Evolutionary conservation across 2,888 invertebrate genomes (phyloP).

Genomic region (Ceratothoa steindachneri): DNA sequence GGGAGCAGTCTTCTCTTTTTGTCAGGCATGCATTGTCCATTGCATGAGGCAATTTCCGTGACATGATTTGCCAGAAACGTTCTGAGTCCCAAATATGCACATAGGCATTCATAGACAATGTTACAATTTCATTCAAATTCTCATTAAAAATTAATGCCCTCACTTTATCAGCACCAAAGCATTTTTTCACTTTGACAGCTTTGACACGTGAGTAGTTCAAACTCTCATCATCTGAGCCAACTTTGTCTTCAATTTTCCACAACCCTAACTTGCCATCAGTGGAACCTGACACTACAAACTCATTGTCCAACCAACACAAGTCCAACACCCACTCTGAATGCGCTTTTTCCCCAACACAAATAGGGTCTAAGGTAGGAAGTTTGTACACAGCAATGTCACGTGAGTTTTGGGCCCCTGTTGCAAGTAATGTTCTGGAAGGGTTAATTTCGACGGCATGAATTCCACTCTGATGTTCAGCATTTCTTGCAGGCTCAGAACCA

Average conservation of each 20-base stretch:
- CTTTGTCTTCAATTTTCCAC: conserved; percentile 69
- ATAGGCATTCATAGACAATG: conserved; percentile 84
- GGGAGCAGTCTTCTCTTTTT: conserved; percentile 70
- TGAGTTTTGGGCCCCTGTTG: conserved; percentile 86
- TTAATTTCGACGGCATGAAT: conserved; percentile 92
- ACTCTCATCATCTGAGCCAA: neutral
- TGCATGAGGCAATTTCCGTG: conserved; percentile 78
- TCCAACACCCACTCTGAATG: conserved; percentile 90
- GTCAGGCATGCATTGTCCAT: conserved; percentile 92
- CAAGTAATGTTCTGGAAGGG: conserved; percentile 78
- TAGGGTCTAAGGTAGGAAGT: conserved; percentile 80
- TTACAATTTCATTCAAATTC: conserved; percentile 79
- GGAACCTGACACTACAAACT: conserved; percentile 88
- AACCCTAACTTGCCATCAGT: conserved; percentile 84
- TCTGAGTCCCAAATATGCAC: conserved; percentile 86
- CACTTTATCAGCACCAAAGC: conserved; percentile 70
- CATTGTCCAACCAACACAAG: conserved; percentile 93
- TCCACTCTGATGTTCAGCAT: conserved; percentile 67
- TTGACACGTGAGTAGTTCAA: conserved; percentile 56
- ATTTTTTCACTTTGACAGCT: conserved; percentile 69
- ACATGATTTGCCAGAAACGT: conserved; percentile 62
- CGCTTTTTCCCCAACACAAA: conserved; percentile 84
- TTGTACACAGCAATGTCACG: conserved; percentile 86
- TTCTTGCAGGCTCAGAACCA: conserved; percentile 57
- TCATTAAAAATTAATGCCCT: conserved; percentile 84